Evolutionary conservation across 2,797 vertebrate species (phyloP).

Genomic region (Acanthopagrus latus): DNA sequence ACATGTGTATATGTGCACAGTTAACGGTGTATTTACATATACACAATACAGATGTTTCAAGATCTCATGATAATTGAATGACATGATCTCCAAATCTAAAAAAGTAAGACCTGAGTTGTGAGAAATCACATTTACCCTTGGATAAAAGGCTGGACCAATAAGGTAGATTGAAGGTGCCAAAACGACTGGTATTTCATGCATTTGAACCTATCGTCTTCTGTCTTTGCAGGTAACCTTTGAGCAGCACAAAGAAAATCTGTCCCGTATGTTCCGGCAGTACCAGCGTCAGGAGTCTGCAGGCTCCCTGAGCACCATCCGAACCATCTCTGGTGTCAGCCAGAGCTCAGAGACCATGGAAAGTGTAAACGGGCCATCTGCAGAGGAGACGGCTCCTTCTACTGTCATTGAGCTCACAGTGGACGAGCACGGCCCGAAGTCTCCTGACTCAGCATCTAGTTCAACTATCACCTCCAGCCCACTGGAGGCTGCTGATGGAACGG

Average conservation of each 20-base stretch:
- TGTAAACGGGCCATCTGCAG: slow-evolving; percentile 65
- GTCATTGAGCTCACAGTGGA: slow-evolving; percentile 85
- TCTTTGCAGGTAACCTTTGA: slow-evolving; percentile 94
- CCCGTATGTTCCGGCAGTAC: slow-evolving; percentile 91
- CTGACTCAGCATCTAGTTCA: slow-evolving; percentile 47
- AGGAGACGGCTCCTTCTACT: slow-evolving; percentile 82
- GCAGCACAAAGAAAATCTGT: slow-evolving; percentile 94
- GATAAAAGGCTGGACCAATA: neutral
- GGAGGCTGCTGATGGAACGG: slow-evolving; percentile 50
- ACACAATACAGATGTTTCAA: neutral
- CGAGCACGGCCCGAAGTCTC: slow-evolving; percentile 51
- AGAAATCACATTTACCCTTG: neutral
- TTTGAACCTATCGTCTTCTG: neutral
- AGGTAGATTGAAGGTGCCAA: neutral
- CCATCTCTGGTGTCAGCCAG: slow-evolving; percentile 85
- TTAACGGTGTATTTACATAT: too few species aligned
- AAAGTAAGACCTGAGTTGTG: neutral
- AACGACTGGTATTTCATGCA: neutral
- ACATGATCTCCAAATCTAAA: neutral
- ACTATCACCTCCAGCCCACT: slow-evolving; percentile 44
- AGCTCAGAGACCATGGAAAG: slow-evolving; percentile 72
- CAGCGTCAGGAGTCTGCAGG: slow-evolving; percentile 82
- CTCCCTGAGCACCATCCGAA: slow-evolving; percentile 79
- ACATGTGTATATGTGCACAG: too few species aligned
- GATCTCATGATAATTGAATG: neutral